These are phyloP conservation scores for Actinernus sp. DNA, from an alignment of 92 coral and sea anemone genomes.

Conservation along the genomic window DNA sequence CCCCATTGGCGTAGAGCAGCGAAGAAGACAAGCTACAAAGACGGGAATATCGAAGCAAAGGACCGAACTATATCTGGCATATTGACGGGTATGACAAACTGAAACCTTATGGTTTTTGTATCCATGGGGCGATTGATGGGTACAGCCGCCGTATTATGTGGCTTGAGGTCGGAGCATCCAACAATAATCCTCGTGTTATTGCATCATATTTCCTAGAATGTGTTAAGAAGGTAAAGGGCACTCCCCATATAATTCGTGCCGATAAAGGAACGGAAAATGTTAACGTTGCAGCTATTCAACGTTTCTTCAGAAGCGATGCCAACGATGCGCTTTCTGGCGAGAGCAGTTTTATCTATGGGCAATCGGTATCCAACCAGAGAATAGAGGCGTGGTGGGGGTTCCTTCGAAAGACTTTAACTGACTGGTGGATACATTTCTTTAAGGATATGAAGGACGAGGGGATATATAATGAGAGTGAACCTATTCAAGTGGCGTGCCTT, in stretches of 20 bases:
- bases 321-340: conserved; percentile 64
- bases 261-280: conserved; percentile 76
- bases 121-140: conserved; percentile 59
- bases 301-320: conserved; percentile 67
- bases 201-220: conserved; percentile 58
- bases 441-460: conserved; percentile 60
- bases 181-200: conserved; percentile 68
- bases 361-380: conserved; percentile 67
- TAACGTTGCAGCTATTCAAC: conserved; percentile 67
- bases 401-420: conserved; percentile 26
- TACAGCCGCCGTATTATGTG: conserved; percentile 58
- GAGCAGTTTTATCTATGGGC: conserved; percentile 61
- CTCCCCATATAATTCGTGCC: conserved; percentile 47
- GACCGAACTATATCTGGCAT: conserved; percentile 73
- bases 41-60: conserved; percentile 57
- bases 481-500: conserved; percentile 51
- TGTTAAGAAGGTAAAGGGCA: conserved; percentile 57
- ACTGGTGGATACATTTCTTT: conserved; percentile 69
- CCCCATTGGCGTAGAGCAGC: conserved; percentile 27
- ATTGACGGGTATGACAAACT: conserved; percentile 69
- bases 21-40: conserved; percentile 55
- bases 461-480: conserved; percentile 34
- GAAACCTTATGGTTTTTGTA: conserved; percentile 69
- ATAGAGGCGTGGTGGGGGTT: conserved; percentile 67
- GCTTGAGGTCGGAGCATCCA: conserved; percentile 64